A percentile compares a stretch with the other conserved stretches of the same genome.
Conservation (phyloP, 2,888 invertebrate species). For the Pyrgus malvae region DNA sequence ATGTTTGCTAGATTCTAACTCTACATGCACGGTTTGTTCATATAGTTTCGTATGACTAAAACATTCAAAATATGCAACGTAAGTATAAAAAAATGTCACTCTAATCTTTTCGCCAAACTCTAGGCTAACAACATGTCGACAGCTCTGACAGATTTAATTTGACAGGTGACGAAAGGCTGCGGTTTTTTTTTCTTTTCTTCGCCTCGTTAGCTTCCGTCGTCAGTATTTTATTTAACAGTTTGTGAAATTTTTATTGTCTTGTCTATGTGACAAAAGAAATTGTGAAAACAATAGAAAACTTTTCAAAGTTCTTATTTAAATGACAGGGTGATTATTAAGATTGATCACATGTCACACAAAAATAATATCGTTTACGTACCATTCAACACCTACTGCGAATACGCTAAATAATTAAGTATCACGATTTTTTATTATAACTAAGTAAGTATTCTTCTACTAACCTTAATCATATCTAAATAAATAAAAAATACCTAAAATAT, state of each 20-base stretch:
- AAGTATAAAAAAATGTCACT: neutral
- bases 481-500: no score
- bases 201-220: constrained; percentile 33
- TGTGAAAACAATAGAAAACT: constrained; percentile 9
- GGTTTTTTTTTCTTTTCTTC: constrained; percentile 45
- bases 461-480: no score
- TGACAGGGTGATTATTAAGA: neutral
- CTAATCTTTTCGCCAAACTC: constrained; percentile 6
- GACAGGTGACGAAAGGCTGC: constrained; percentile 45
- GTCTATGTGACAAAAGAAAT: constrained; percentile 2
- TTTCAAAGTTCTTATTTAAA: neutral
- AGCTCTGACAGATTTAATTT: constrained; percentile 44
- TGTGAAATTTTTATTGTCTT: constrained; percentile 19
- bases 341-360: no score
- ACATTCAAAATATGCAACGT: no score
- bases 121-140: constrained; percentile 32
- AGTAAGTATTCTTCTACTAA: no score
- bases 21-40: no score
- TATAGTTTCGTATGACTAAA: no score
- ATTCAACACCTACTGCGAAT: no score
- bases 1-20: no score
- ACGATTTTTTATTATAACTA: no score
- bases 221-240: constrained; percentile 17
- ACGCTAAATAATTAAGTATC: no score
- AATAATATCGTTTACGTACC: no score